Conservation (phyloP, 2,113 vertebrate genomes). For the Mionectes macconnelli region DNA sequence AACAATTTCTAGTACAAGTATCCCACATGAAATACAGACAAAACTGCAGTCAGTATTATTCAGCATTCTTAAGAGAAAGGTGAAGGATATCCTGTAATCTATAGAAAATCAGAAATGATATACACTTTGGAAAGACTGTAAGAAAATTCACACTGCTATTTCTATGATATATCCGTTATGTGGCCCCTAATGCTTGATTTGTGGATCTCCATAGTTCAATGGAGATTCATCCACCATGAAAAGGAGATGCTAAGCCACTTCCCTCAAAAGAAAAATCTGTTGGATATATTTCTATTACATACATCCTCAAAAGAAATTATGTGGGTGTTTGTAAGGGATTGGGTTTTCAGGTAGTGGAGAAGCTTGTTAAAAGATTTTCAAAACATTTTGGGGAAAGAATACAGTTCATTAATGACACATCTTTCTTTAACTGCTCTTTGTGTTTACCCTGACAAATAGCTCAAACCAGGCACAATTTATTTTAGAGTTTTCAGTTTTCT, state of each 20-base stretch:
- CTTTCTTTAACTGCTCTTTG: background rate
- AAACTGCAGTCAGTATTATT: background rate
- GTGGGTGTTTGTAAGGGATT: background rate
- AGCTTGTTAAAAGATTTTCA: background rate
- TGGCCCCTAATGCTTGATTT: background rate
- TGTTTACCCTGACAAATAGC: background rate
- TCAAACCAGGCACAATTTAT: background rate
- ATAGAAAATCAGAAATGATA: background rate
- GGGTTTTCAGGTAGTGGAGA: background rate
- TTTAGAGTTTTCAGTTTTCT: background rate
- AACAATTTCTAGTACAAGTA: background rate
- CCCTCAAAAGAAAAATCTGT: background rate
- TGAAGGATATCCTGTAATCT: background rate
- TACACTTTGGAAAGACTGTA: background rate
- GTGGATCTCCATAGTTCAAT: background rate
- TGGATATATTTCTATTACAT: background rate
- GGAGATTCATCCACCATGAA: background rate
- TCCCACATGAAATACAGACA: background rate
- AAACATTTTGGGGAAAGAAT: background rate
- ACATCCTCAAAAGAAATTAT: background rate
- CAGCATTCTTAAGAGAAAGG: background rate
- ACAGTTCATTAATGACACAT: background rate
- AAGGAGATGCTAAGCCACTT: background rate
- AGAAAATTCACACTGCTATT: background rate
- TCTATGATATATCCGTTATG: background rate